A percentile compares a stretch with the other conserved stretches of the same genome.
Evolutionary conservation across 2,113 vertebrate genomes (phyloP).

Genomic region (Chrysochloris asiatica): DNA sequence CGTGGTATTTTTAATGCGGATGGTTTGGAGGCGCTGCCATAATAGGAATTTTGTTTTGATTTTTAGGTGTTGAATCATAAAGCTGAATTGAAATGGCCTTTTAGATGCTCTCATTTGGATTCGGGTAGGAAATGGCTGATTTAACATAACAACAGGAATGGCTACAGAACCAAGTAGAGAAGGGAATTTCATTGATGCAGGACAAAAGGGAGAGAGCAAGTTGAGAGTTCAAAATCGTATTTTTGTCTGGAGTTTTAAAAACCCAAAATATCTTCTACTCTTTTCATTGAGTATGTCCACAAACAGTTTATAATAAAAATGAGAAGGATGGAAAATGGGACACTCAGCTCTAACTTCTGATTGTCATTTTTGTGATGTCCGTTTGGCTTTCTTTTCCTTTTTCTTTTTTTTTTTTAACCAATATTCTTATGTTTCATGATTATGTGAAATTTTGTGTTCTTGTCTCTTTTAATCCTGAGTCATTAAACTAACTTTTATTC

Average conservation of each 20-base stretch:
- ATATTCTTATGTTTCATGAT: conserved; percentile 40
- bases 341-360: conserved; percentile 66
- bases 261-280: conserved; percentile 30
- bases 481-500: conserved; percentile 54
- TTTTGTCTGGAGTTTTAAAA: conserved; percentile 42
- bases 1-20: conserved; percentile 69
- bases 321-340: conserved; percentile 62
- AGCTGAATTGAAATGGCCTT: conserved; percentile 77
- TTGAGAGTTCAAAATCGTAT: background rate
- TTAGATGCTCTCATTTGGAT: conserved; percentile 64
- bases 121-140: conserved; percentile 64
- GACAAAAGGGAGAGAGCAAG: background rate
- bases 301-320: conserved; percentile 63
- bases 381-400: conserved; percentile 12
- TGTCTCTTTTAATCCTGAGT: conserved; percentile 35
- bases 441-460: conserved; percentile 28
- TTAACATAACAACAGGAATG: background rate
- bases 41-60: conserved; percentile 80
- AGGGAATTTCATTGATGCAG: conserved; percentile 7
- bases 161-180: conserved; percentile 17
- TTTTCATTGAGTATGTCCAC: conserved; percentile 26
- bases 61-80: conserved; percentile 74
- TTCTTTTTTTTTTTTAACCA: conserved; percentile 59
- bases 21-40: conserved; percentile 73
- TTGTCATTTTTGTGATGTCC: conserved; percentile 70